Evolutionary conservation across 2,113 vertebrate genomes (phyloP), one percentile per base, ranked within the genome.

Genomic region (Dromas ardeola): DNA sequence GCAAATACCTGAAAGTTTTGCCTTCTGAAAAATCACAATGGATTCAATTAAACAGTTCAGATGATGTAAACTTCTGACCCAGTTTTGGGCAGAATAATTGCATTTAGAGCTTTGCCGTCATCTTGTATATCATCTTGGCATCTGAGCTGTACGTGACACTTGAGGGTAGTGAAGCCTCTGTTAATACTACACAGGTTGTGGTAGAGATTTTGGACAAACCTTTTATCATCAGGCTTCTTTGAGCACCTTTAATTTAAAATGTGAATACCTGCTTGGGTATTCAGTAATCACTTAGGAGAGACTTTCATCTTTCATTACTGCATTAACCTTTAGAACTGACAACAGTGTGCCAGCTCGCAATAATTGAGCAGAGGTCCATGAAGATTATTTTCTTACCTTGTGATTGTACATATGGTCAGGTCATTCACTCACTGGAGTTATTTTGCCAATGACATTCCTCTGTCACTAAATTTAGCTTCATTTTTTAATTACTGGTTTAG

Each of bases 301-400:
- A 96, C 80, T 97, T 97, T 96, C 88, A 96, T 97, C 96, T 97
- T 94, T 97, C 90, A 96, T 97, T 98, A 95, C 65, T 81, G 83
- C 62, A 87, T 94, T 98, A 97, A 97, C 90, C 90, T 97, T 96
- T 97, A 72, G 77, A 96, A 87, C 88, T 93, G 81, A 90, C 96
- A 97, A 71, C 56, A 81, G 62, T 26, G 66, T 79, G 79, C 94
- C 74, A 49, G 74, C 81, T 89, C 10, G 0, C 53, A 85, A n/a
- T 96, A 97, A 97, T 72, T 94, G 94, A 96, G 84, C 59, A 58
- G 59, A 95, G 89, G 81, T 86, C 96, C 80, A 85, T 23, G 63
- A 95, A 98, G 97, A 98, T 98, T 79, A 93, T 80, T 96, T 96
- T 91, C 83, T 95, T 96, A 92, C 47, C 83, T 96, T 87, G 66